A percentile compares a stretch with the other conserved stretches of the same genome.
phyloP scores from a whole-genome alignment of 2,113 vertebrate genomes.

The Pogonocichla stellata region DNA sequence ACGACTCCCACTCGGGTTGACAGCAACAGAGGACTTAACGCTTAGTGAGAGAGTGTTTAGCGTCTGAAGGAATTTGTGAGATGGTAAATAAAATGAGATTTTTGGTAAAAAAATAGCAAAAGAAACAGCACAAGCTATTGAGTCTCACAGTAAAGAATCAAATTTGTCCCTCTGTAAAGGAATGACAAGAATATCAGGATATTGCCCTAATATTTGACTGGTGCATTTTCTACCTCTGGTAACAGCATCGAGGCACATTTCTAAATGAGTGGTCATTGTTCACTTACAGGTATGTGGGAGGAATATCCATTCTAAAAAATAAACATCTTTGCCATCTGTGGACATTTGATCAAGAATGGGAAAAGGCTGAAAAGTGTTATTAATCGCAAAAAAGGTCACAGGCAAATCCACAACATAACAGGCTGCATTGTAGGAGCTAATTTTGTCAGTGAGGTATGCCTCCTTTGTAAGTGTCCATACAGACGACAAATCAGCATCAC shows the following conservation, averaged over 20 bases:
- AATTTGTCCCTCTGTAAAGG: no score
- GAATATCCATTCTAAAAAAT: not conserved
- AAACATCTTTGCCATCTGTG: not conserved
- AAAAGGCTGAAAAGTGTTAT: not conserved
- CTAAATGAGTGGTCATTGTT: not conserved
- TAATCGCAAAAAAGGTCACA: not conserved
- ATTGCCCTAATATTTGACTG: not conserved
- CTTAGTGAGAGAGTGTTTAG: no score
- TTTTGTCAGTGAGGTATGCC: not conserved
- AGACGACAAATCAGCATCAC: not conserved
- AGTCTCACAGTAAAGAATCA: not conserved
- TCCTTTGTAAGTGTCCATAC: not conserved
- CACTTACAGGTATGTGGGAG: not conserved
- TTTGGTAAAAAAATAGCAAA: no score
- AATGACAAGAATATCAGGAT: not conserved
- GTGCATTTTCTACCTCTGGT: not conserved
- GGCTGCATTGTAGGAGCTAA: not conserved
- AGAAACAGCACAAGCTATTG: no score
- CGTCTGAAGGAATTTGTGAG: no score
- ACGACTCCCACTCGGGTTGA: no score
- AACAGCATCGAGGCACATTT: not conserved
- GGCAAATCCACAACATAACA: not conserved
- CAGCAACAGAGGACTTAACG: no score
- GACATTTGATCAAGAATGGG: not conserved
- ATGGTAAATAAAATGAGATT: no score